Percentiles rank a stretch among this genome's conserved stretches.
phyloP scores from a whole-genome alignment of 2,888 invertebrate genomes.

The Isoperla grammatica region DNA sequence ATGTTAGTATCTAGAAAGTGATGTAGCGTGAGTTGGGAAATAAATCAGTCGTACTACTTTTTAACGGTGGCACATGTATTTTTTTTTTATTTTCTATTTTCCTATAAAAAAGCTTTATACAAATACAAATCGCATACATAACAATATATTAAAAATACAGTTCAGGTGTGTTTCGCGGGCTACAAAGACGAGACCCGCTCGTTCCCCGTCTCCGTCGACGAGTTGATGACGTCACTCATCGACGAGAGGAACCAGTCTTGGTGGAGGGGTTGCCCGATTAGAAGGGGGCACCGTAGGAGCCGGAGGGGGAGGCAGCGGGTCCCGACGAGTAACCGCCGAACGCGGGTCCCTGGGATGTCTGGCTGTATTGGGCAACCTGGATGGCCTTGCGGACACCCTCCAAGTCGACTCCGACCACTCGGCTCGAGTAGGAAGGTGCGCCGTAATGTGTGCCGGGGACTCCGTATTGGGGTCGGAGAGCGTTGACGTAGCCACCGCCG shows the following conservation, averaged over 20 bases:
- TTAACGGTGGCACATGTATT: constrained; percentile 50
- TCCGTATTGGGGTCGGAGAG: constrained; percentile 61
- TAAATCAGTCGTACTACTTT: background rate
- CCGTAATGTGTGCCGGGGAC: constrained; percentile 64
- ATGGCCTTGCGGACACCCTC: constrained; percentile 82
- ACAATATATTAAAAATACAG: constrained; percentile 9
- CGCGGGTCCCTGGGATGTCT: constrained; percentile 53
- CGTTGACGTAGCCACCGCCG: constrained; percentile 42
- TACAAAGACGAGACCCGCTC: constrained; percentile 16
- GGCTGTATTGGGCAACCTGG: constrained; percentile 80
- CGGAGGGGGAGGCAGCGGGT: constrained; percentile 43
- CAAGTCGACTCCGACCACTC: constrained; percentile 78
- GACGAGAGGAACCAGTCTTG: constrained; percentile 2
- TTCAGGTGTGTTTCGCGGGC: background rate
- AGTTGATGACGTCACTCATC: constrained; percentile 3
- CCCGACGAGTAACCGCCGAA: constrained; percentile 41
- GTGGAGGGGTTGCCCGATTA: constrained; percentile 10
- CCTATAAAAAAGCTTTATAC: constrained; percentile 48
- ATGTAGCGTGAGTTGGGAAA: no score
- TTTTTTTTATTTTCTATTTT: constrained; percentile 43
- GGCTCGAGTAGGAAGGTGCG: constrained; percentile 51
- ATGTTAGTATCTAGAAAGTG: no score
- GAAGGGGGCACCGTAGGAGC: constrained; percentile 44
- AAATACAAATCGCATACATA: constrained; percentile 33
- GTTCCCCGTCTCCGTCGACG: constrained; percentile 1